Evolutionary conservation across 2,888 invertebrate species (phyloP), one percentile per base, ranked within the genome.

Genomic region (Masnerella sp.): DNA sequence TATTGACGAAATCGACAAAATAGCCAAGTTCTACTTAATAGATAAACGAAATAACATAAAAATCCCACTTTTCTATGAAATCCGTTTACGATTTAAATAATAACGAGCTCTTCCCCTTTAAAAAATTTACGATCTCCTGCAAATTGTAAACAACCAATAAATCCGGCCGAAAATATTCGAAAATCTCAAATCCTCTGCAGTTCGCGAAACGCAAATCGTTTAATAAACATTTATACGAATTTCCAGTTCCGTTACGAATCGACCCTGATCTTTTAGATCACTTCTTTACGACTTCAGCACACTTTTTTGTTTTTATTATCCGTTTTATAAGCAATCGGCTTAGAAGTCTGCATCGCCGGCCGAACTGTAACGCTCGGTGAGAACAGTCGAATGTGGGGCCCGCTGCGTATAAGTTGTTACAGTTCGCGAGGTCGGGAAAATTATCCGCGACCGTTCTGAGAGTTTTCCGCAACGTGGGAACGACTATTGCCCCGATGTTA

Each of bases 191-290:
- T n/a, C n/a, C n/a, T n/a, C n/a, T n/a, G n/a, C n/a, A n/a, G 20
- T 56, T 56, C 17, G 28, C 40, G 11, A 47, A 43, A 28, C 12
- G n/a, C 17, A 7, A 45, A 25, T 17, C 36, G 18, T 45, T 69
- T 52, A 54, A 54, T 54, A 61, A 69, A 69, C 54, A 69, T 69
- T 61, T 69, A 69, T 69, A 69, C 61, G 17, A 61, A 52, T 61
- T 69, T 61, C 47, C 54, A 36, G 54, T 59, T 61, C 69, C 69
- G 69, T 69, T 69, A 69, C 61, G 20, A 18, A 38, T 61, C 47
- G 69, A 54, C 61, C 61, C 61, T 61, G 61, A 61, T 69, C 54
- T 61, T 69, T 36, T 56, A 30, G 47, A 70, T 70, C 49, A 18
- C 5, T 11, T 49, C 15, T 49, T 62, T 69, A 54, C 38, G 9